phyloP scores from a whole-genome alignment of 2,888 invertebrate genomes.

The Dynastes maya region DNA sequence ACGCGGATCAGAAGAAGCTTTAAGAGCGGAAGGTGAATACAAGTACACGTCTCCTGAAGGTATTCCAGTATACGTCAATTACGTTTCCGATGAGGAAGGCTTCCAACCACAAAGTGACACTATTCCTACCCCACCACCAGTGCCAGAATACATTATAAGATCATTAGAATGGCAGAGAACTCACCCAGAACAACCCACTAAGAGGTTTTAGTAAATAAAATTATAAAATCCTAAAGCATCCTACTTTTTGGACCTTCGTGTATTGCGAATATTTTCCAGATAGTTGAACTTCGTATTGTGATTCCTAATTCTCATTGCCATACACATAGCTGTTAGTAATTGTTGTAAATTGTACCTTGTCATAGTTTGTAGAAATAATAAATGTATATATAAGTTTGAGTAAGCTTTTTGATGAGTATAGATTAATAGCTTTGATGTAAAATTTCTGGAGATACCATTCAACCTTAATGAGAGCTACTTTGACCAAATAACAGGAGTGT shows the following conservation, averaged over 20 bases:
- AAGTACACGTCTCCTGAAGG: constrained; percentile 46
- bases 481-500: too few species aligned
- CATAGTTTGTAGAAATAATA: constrained; percentile 4
- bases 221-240: neutral
- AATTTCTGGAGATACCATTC: too few species aligned
- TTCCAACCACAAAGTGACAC: constrained; percentile 44
- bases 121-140: constrained; percentile 36
- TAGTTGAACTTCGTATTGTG: neutral
- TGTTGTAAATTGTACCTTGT: constrained; percentile 30
- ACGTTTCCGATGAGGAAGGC: constrained; percentile 46
- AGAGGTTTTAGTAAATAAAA: constrained; percentile 10
- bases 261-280: neutral
- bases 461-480: too few species aligned
- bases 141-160: constrained; percentile 48
- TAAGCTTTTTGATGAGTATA: too few species aligned
- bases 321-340: neutral
- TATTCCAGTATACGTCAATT: constrained; percentile 22
- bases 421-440: too few species aligned
- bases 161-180: constrained; percentile 44
- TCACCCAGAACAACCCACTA: constrained; percentile 24
- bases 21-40: constrained; percentile 47
- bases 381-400: neutral
- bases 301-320: neutral
- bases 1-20: constrained; percentile 19
- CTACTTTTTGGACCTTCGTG: neutral